Conservation (phyloP, 1,140 invertebrate genomes). For the Sycophila sp. region DNA sequence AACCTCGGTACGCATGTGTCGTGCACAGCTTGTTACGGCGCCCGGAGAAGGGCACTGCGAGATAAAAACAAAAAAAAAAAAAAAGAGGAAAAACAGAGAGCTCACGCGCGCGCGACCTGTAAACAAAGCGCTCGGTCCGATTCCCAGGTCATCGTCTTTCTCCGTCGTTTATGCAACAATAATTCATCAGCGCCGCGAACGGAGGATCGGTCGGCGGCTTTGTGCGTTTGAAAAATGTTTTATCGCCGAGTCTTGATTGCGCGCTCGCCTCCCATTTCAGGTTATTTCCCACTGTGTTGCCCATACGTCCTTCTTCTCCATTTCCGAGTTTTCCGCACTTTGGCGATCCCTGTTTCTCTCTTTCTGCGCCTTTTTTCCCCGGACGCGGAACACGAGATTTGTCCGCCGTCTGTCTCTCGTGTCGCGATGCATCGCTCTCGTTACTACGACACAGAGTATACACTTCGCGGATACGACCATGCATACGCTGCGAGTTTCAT, state of each 20-base stretch:
- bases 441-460: no score
- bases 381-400: no score
- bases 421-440: no score
- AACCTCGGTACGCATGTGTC: not conserved
- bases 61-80: constrained; percentile 11
- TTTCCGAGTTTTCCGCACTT: not conserved
- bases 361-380: constrained; percentile 11
- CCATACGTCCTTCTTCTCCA: constrained; percentile 4
- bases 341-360: not conserved
- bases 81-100: not conserved
- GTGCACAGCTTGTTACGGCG: constrained; percentile 4
- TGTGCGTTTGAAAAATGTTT: constrained; percentile 54
- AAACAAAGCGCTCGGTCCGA: constrained; percentile 51
- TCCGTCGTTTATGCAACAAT: constrained; percentile 50
- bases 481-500: no score
- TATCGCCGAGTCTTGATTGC: constrained; percentile 45
- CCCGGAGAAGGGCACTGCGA: constrained; percentile 13
- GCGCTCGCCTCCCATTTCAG: not conserved
- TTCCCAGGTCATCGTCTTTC: constrained; percentile 36
- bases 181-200: constrained; percentile 52
- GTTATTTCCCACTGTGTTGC: not conserved
- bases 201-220: constrained; percentile 44
- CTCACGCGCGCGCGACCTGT: constrained; percentile 34
- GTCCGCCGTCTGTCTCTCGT: no score
- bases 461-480: no score